phyloP scores from a whole-genome alignment of 2,797 vertebrate species.

The Rhinella marina region DNA sequence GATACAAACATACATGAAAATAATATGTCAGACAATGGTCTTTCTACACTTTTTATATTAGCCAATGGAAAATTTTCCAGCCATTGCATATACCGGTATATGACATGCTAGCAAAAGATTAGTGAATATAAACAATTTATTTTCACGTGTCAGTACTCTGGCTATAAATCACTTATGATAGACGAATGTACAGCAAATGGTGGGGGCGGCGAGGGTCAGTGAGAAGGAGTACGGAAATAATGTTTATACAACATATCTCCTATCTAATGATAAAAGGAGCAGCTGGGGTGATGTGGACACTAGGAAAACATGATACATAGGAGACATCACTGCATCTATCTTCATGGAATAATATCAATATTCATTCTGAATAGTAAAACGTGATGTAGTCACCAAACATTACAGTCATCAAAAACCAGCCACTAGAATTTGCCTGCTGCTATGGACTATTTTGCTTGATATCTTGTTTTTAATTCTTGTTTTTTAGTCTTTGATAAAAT shows the following conservation, averaged over 20 bases:
- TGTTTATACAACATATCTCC: conserved; percentile 39
- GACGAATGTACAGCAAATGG: not conserved
- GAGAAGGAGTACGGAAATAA: not conserved
- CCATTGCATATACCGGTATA: not conserved
- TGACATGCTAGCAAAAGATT: not conserved
- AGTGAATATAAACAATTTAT: conserved; percentile 37
- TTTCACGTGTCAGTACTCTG: conserved; percentile 14
- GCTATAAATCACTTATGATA: conserved; percentile 38
- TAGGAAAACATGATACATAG: not conserved
- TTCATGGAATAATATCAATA: not conserved
- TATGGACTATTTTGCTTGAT: too few species aligned
- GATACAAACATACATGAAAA: not conserved
- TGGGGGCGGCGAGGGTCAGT: not conserved
- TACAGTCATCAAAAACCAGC: too few species aligned
- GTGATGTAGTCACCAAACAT: not conserved
- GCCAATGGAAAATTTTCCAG: not conserved
- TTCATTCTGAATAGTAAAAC: not conserved
- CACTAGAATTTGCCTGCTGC: not conserved
- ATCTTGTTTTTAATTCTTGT: too few species aligned
- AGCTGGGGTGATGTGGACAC: conserved; percentile 15
- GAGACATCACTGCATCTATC: not conserved
- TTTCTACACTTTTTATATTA: not conserved
- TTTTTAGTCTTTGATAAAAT: not conserved
- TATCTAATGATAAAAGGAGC: conserved; percentile 31
- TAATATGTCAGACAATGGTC: not conserved